Evolutionary conservation across 2,113 vertebrate species (phyloP), one percentile per base, ranked within the genome.

Genomic region (Odocoileus virginianus): DNA sequence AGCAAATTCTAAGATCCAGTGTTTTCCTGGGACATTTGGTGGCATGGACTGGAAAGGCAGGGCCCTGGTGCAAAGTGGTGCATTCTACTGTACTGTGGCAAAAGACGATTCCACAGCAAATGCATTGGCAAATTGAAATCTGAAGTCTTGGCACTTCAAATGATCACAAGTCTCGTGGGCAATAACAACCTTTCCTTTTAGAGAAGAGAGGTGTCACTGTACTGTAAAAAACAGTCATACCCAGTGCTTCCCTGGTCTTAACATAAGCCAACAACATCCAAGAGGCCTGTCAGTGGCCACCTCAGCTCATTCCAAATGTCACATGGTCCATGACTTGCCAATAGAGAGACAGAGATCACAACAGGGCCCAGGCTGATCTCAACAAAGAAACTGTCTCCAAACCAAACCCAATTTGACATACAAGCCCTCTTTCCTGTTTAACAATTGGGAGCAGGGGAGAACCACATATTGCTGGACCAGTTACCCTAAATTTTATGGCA

Each of bases 21-120:
- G 92, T 82, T 58, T 43, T 64, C 52, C 55, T 54, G 5, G 79
- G 15, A 23, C 15, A 12, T 54, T n/a, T 55, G 89, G 52, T 13
- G 87, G 16, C 16, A 76, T 0, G 71, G 5, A 43, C 30, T n/a
- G 40, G 89, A 16, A 88, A 94, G 85, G 23, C 89, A 47, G 45
- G 6, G 6, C 13, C 43, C 64, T 0, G 1, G 1, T 40, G 23
- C 4, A 5, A 9, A 13, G 13, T 0, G 57, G 8, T 43, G 61
- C 17, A 19, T 47, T 83, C 50, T 23, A 76, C 7, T 3, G 30
- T 27, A 12, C 25, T 1, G 1, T 8, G 30, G 64, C 6, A 45
- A 61, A 74, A 10, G 14, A 74, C 0, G 4, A 30, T 45, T 95
- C 8, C 9, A 0, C 0, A 5, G 33, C 17, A 95, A 98, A 94